Percentiles rank a stretch among this genome's conserved stretches.
Evolutionary conservation across 2,797 vertebrate species (phyloP).

Genomic region (Periparus ater): DNA sequence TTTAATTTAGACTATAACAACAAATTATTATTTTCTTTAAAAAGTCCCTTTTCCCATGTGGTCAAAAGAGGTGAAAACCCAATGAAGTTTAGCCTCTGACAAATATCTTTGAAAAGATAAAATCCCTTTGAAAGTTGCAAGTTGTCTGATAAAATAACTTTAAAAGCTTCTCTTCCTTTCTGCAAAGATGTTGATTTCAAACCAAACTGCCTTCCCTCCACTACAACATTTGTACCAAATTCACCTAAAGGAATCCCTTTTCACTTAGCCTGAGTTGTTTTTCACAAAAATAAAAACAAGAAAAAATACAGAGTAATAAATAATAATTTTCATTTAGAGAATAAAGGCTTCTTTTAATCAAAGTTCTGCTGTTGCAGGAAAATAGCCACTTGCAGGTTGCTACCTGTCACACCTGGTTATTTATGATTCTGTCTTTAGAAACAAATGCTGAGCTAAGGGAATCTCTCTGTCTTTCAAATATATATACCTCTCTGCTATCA

Average conservation of each 20-base stretch:
- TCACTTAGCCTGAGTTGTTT: not conserved
- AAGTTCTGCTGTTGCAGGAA: not conserved
- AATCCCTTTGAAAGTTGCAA: not conserved
- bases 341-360: rapidly evolving
- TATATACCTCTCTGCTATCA: rapidly evolving
- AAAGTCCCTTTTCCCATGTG: not conserved
- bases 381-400: not conserved
- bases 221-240: not conserved
- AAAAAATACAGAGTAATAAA: not conserved
- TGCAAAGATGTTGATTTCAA: not conserved
- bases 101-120: not conserved
- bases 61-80: not conserved
- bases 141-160: not conserved
- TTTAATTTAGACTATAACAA: not conserved
- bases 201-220: not conserved
- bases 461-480: not conserved
- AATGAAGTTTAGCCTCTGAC: not conserved
- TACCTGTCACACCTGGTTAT: rapidly evolving
- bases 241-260: not conserved
- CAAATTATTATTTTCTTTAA: not conserved
- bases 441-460: not conserved
- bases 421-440: not conserved
- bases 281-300: not conserved
- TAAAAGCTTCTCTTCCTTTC: not conserved
- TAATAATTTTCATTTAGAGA: not conserved